These are phyloP conservation scores for Plectrocnemia conspersa DNA, from an alignment of 1,140 invertebrate genomes.

Conservation along the genomic window DNA sequence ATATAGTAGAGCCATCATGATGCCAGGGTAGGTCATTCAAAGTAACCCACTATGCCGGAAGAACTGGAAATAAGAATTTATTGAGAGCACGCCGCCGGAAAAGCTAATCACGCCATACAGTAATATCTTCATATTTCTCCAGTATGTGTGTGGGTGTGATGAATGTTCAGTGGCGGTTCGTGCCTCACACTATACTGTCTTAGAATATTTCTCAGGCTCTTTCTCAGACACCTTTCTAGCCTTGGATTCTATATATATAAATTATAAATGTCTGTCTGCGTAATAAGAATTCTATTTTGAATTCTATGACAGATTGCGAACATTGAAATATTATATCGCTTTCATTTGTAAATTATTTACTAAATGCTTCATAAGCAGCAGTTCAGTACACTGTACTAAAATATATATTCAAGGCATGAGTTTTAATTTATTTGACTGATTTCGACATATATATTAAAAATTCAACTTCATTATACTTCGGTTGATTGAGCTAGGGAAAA, in stretches of 20 bases:
- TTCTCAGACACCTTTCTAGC: neutral
- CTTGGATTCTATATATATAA: too few species aligned
- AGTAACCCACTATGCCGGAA: slow-evolving; percentile 9
- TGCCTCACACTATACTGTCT: slow-evolving; percentile 5
- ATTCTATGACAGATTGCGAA: slow-evolving; percentile 15
- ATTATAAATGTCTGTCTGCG: slow-evolving; percentile 26
- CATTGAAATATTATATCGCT: slow-evolving; percentile 20
- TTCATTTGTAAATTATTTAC: neutral
- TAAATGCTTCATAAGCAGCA: neutral
- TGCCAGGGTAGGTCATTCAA: neutral
- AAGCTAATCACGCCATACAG: slow-evolving; percentile 31
- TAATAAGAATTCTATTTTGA: slow-evolving; percentile 24
- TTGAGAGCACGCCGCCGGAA: slow-evolving; percentile 27
- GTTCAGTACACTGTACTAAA: too few species aligned
- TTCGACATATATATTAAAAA: too few species aligned
- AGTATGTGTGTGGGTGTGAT: slow-evolving; percentile 7
- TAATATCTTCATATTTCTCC: slow-evolving; percentile 35
- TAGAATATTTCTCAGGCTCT: neutral
- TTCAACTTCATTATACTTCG: too few species aligned
- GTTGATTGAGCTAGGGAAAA: too few species aligned
- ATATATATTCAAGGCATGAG: too few species aligned
- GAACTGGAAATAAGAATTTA: slow-evolving; percentile 31
- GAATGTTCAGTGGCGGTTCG: neutral
- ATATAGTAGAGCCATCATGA: too few species aligned
- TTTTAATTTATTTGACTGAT: too few species aligned